These are phyloP conservation scores for Leptinotarsa juncta DNA, from an alignment of 2,888 invertebrate species.

Conservation along the genomic window DNA sequence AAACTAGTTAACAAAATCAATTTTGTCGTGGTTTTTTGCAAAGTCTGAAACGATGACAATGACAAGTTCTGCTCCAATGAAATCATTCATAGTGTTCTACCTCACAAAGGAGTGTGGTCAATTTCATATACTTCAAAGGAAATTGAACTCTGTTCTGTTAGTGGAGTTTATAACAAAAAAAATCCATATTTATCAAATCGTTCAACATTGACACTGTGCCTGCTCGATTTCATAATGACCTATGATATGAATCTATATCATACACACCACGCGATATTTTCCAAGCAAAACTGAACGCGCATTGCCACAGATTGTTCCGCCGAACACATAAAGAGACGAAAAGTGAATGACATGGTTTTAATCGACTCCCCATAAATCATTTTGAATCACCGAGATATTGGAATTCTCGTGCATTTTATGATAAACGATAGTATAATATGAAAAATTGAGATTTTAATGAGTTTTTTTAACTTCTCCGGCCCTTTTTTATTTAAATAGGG, in stretches of 20 bases:
- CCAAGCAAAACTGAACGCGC: neutral
- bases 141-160: too few species aligned
- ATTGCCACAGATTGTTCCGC: slow-evolving; percentile 2
- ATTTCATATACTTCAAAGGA: too few species aligned
- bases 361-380: slow-evolving; percentile 60
- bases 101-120: too few species aligned
- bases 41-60: too few species aligned
- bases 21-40: too few species aligned
- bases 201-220: too few species aligned
- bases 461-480: slow-evolving; percentile 50
- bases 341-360: slow-evolving; percentile 53
- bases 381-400: slow-evolving; percentile 61
- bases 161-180: too few species aligned
- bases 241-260: neutral
- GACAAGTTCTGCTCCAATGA: too few species aligned
- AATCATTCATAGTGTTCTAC: too few species aligned
- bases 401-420: slow-evolving; percentile 60
- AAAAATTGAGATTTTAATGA: slow-evolving; percentile 64
- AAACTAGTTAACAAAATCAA: too few species aligned
- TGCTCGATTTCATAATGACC: neutral
- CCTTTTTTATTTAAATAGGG: slow-evolving; percentile 19
- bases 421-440: slow-evolving; percentile 63
- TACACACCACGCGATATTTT: neutral
- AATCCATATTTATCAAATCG: too few species aligned
- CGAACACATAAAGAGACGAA: slow-evolving; percentile 43